Conservation (phyloP, 2,888 invertebrate species). For the Rotaria magnacalcarata region DNA sequence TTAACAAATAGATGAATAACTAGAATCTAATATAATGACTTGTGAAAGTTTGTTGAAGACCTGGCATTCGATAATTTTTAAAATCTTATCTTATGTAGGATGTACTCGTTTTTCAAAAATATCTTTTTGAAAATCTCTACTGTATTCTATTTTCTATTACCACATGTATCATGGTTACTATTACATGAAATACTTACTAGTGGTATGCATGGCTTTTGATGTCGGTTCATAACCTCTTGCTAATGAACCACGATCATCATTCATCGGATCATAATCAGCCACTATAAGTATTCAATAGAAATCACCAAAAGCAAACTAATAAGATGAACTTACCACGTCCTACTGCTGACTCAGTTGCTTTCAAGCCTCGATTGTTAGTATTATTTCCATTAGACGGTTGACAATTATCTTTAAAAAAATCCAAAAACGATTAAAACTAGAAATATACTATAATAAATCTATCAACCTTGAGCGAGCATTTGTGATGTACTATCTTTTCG, state of each 20-base stretch:
- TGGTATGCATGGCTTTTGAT: background rate
- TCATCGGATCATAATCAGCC: conserved; percentile 22
- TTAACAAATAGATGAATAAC: too few relatives aligned
- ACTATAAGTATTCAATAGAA: background rate
- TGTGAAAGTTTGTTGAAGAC: too few relatives aligned
- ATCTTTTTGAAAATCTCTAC: too few relatives aligned
- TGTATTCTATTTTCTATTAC: too few relatives aligned
- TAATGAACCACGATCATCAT: conserved; percentile 36
- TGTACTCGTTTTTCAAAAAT: too few relatives aligned
- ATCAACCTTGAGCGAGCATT: background rate
- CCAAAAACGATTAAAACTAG: background rate
- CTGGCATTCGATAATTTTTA: too few relatives aligned
- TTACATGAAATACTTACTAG: background rate
- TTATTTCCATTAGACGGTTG: background rate
- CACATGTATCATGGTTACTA: too few relatives aligned
- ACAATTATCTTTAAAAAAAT: background rate
- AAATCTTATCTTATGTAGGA: too few relatives aligned
- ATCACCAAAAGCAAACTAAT: background rate
- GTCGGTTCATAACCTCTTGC: conserved; percentile 17
- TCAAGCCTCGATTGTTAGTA: background rate
- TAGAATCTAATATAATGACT: too few relatives aligned
- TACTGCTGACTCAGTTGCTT: background rate
- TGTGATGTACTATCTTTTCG: conserved; percentile 35
- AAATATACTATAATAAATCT: background rate
- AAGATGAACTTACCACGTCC: background rate